Conservation (phyloP, 1,140 invertebrate genomes). For the Thaumetopoea pityocampa region DNA sequence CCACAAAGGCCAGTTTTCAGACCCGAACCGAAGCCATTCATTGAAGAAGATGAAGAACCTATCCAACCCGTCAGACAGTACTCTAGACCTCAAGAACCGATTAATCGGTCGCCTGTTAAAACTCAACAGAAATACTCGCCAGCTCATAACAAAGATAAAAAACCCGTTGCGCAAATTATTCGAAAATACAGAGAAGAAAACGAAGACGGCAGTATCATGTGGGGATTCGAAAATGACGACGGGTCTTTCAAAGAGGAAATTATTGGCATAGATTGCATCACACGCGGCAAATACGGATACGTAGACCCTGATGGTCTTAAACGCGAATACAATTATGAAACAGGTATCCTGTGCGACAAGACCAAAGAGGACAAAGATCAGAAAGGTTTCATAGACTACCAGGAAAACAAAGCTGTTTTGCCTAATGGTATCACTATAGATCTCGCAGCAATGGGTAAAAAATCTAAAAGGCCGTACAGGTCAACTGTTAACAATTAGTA, state of each 20-base stretch:
- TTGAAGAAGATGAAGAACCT: slow-evolving; percentile 55
- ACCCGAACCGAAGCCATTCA: slow-evolving; percentile 59
- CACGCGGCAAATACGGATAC: slow-evolving; percentile 89
- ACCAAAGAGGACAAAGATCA: slow-evolving; percentile 77
- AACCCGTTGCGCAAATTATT: slow-evolving; percentile 84
- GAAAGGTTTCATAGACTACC: slow-evolving; percentile 82
- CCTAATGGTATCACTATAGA: slow-evolving; percentile 83
- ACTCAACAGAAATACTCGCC: slow-evolving; percentile 53
- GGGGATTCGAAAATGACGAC: slow-evolving; percentile 91
- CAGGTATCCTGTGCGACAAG: slow-evolving; percentile 82
- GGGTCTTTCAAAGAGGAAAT: slow-evolving; percentile 88
- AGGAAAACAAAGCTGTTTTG: slow-evolving; percentile 82
- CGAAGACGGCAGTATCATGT: slow-evolving; percentile 87
- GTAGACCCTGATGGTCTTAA: slow-evolving; percentile 87
- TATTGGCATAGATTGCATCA: slow-evolving; percentile 87
- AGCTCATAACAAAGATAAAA: slow-evolving; percentile 71
- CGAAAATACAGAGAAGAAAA: slow-evolving; percentile 87
- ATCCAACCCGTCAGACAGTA: slow-evolving; percentile 67
- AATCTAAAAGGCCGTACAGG: slow-evolving; percentile 79
- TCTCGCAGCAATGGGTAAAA: slow-evolving; percentile 81
- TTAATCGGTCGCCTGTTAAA: slow-evolving; percentile 64
- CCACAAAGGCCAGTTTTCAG: slow-evolving; percentile 70
- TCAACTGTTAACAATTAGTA: slow-evolving; percentile 55
- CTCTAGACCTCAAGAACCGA: slow-evolving; percentile 60
- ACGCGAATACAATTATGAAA: slow-evolving; percentile 84